phyloP scores from a whole-genome alignment of 2,888 invertebrate species.

The Hemithea aestivaria region DNA sequence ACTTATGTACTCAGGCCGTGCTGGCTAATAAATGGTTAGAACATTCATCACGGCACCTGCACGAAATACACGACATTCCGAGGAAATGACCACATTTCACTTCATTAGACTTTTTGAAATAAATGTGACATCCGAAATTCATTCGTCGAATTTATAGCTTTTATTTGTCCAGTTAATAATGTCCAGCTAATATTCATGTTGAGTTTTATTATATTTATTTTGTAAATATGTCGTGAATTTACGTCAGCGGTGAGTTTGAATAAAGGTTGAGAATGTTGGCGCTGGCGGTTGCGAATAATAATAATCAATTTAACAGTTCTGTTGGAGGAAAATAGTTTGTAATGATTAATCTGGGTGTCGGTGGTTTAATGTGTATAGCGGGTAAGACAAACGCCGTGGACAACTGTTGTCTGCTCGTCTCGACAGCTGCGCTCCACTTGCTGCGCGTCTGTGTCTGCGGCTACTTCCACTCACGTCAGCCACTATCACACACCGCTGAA shows the following conservation, averaged over 20 bases:
- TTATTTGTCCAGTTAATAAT: slow-evolving; percentile 18
- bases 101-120: slow-evolving; percentile 22
- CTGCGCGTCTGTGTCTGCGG: slow-evolving; percentile 23
- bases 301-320: slow-evolving; percentile 29
- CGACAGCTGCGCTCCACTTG: slow-evolving; percentile 74
- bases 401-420: slow-evolving; percentile 75
- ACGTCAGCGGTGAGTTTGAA: slow-evolving; percentile 12
- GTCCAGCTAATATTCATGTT: slow-evolving; percentile 16
- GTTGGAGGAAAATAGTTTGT: slow-evolving; percentile 50
- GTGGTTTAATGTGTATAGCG: slow-evolving; percentile 37
- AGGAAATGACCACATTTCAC: slow-evolving; percentile 21
- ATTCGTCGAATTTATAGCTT: slow-evolving; percentile 23
- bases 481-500: no score
- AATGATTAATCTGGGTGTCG: slow-evolving; percentile 50
- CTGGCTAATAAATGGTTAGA: slow-evolving; percentile 3
- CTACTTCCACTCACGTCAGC: slow-evolving; percentile 27
- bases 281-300: slow-evolving; percentile 20
- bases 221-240: slow-evolving; percentile 10
- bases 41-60: slow-evolving; percentile 4
- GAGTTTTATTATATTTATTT: slow-evolving; percentile 10
- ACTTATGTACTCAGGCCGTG: slow-evolving; percentile 1
- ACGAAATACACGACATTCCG: slow-evolving; percentile 20
- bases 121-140: slow-evolving; percentile 25
- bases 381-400: slow-evolving; percentile 63
- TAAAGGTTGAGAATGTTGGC: slow-evolving; percentile 18